Conservation (phyloP, 2,888 invertebrate genomes). For the Clanis bilineata region DNA sequence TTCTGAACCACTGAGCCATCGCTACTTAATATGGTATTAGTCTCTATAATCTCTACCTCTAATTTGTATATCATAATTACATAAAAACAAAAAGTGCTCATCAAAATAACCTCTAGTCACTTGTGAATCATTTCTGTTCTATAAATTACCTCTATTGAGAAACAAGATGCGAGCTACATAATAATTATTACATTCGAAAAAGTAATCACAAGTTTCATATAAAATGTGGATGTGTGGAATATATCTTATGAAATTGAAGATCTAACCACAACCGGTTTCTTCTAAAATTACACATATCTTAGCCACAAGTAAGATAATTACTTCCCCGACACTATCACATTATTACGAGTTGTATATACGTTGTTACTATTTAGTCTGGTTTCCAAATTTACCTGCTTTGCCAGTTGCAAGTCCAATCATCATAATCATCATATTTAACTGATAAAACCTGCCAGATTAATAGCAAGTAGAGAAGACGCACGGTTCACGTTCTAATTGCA, state of each 20-base stretch:
- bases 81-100: neutral
- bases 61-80: neutral
- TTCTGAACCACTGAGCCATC: too few species aligned
- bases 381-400: slow-evolving; percentile 1
- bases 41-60: neutral
- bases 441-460: neutral
- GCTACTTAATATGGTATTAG: too few species aligned
- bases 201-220: neutral
- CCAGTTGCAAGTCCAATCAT: slow-evolving; percentile 6
- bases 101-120: neutral
- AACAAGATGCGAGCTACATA: neutral
- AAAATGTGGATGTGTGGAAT: neutral
- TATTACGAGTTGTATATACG: neutral
- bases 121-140: neutral
- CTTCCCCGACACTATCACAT: neutral
- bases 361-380: neutral
- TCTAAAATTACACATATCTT: neutral
- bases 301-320: neutral
- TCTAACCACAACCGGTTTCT: neutral
- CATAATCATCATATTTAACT: slow-evolving; percentile 1
- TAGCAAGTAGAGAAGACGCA: slow-evolving; percentile 4
- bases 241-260: neutral
- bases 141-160: neutral
- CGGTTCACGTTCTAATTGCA: neutral
- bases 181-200: neutral